Evolutionary conservation across 2,797 vertebrate species (phyloP).

Genomic region (Periophthalmus magnuspinnatus): DNA sequence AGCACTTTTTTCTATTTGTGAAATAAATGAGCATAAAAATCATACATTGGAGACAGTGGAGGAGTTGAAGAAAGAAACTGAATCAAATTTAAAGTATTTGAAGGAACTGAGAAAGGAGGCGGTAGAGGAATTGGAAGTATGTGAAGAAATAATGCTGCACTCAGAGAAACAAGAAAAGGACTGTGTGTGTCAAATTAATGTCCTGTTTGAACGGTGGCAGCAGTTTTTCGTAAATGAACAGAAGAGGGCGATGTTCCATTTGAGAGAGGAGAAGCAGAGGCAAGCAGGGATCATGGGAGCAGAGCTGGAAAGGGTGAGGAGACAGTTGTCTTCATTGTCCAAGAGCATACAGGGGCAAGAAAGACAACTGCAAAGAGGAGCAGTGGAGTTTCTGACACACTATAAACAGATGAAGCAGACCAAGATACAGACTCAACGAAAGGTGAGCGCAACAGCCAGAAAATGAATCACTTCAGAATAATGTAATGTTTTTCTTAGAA

Average conservation of each 20-base stretch:
- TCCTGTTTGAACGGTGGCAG: background rate
- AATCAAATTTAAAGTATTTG: background rate
- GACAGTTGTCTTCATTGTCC: background rate
- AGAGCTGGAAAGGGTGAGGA: background rate
- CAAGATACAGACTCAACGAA: background rate
- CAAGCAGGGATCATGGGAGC: background rate
- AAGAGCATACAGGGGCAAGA: background rate
- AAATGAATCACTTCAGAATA: background rate
- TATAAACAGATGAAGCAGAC: background rate
- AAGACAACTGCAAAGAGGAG: background rate
- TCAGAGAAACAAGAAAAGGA: background rate
- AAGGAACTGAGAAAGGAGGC: background rate
- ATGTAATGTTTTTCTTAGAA: too few species aligned
- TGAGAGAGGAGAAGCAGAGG: constrained; percentile 4
- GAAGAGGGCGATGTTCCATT: too few species aligned
- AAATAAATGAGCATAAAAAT: background rate
- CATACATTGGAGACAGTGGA: background rate
- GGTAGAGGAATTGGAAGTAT: background rate
- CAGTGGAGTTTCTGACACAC: background rate
- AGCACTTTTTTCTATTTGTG: background rate
- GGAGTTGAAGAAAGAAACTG: background rate
- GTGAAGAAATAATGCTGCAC: background rate
- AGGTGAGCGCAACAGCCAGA: background rate
- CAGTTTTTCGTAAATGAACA: background rate
- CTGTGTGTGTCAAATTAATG: background rate